Evolutionary conservation across 2,797 vertebrate species (phyloP).

Genomic region (Enteromius viviparus): DNA sequence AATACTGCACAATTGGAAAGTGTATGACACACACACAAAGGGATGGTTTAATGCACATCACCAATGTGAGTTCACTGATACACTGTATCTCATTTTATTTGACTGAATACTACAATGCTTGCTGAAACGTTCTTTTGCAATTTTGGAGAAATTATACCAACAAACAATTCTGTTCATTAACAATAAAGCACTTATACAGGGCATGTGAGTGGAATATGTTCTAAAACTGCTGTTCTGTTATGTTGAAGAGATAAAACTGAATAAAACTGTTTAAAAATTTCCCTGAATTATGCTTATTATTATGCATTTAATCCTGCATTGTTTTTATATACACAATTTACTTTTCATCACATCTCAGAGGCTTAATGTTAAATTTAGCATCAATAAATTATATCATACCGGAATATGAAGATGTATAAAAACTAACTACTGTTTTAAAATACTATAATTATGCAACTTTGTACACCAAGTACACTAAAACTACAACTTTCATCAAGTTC

Average conservation of each 20-base stretch:
- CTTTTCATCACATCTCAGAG: neutral
- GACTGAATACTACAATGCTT: neutral
- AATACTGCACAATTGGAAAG: constrained; percentile 7
- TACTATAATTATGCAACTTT: constrained; percentile 9
- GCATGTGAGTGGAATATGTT: constrained; percentile 12
- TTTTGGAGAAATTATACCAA: neutral
- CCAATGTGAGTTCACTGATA: neutral
- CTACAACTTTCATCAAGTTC: constrained; percentile 19
- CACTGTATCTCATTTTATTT: constrained; percentile 21
- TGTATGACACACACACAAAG: neutral
- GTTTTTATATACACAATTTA: neutral
- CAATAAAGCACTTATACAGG: constrained; percentile 4
- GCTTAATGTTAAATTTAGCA: neutral
- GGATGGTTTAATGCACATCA: neutral
- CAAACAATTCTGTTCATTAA: neutral
- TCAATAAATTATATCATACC: neutral
- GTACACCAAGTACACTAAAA: neutral
- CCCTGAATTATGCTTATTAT: neutral
- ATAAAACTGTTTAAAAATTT: constrained; percentile 38
- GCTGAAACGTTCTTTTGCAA: neutral
- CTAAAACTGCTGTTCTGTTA: constrained; percentile 15
- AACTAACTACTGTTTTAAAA: constrained; percentile 6
- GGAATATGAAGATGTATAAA: neutral
- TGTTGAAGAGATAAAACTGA: constrained; percentile 17
- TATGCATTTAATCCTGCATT: neutral